Conservation (phyloP, 2,113 vertebrate genomes). For the Vulpes ferrilata region DNA sequence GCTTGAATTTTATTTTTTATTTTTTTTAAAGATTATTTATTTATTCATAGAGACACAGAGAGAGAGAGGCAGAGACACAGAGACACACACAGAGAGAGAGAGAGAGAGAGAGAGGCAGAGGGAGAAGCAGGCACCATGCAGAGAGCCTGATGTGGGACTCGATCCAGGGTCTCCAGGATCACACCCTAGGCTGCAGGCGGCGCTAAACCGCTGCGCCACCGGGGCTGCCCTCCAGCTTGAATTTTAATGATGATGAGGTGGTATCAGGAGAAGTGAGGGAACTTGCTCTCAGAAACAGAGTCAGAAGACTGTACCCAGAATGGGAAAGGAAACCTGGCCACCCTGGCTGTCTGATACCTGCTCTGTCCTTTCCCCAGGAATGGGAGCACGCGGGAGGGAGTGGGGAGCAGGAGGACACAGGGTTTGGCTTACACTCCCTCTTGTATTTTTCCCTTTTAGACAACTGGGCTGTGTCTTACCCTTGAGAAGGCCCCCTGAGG, state of each 20-base stretch:
- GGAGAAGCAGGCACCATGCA: too few relatives aligned
- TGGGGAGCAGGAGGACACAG: not conserved
- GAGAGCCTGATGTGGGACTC: too few relatives aligned
- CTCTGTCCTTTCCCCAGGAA: conserved; percentile 28
- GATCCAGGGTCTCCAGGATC: too few relatives aligned
- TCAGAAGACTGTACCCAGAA: not conserved
- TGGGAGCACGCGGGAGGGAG: not conserved
- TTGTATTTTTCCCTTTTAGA: conserved; percentile 79
- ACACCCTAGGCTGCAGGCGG: too few relatives aligned
- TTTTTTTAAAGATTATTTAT: too few relatives aligned
- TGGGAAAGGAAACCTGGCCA: not conserved
- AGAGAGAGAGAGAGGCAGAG: too few relatives aligned
- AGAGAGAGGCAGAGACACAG: too few relatives aligned
- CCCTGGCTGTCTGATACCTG: not conserved
- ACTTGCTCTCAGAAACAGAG: not conserved
- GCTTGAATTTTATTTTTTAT: not conserved
- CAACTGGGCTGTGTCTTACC: conserved; percentile 31
- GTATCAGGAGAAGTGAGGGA: not conserved
- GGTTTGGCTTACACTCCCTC: conserved; percentile 48
- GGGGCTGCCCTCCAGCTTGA: not conserved
- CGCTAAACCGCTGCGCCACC: too few relatives aligned
- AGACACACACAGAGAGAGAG: too few relatives aligned
- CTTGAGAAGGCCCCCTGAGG: conserved; percentile 61
- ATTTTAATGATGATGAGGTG: not conserved
- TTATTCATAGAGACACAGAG: too few relatives aligned